Base-by-base conservation (phyloP, 2,797 vertebrate species). In the Hippocampus kuda region DNA sequence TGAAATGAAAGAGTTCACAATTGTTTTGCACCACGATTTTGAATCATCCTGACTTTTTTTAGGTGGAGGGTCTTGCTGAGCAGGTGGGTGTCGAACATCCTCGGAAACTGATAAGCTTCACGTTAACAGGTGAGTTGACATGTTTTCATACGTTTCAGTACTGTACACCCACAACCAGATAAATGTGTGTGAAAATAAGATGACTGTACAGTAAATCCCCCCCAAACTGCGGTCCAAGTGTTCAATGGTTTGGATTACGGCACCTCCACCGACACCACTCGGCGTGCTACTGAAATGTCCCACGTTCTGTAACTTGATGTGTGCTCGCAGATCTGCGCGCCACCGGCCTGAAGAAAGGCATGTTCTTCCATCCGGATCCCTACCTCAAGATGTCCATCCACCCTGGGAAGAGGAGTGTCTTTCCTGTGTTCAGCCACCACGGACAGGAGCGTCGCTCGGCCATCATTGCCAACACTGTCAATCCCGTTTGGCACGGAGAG, bases 321-420 rank as follows among this genome's bases (percentile, higher is more conserved):
- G n/a, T 26, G 24, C 6, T 27, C 16, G 10, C 81, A 99, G 97
- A 98, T 83, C 91, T 99, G 67, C 92, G 94, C 67, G 94, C 97
- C 66, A 89, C 92, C 59, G 96, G 94, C 27, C 88, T 99, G 81
- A 99, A 99, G 89, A 99, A 99, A 84, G 97, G 97, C 63, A 99
- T 99, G 97, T 99, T 99, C 88, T 99, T 99, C 89, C 98, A 99
- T 75, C 97, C 96, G n/a, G 97, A 99, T 86, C 97, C 97, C 15
- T 99, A 99, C 77, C 90, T 98, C 68, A 99, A 99, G 90, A 98
- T 99, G 94, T 98, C 95, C 78, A 98, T 98, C 87, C 95, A 96
- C 83, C 96, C 96, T 1, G 96, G 97, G 56, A 99, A 98, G 88
- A 95, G 95, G 75, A 98, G 92, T 74, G 92, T 94, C 38, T 96